Evolutionary conservation across 1,140 invertebrate genomes (phyloP).

Genomic region (Psilanteris sp.): DNA sequence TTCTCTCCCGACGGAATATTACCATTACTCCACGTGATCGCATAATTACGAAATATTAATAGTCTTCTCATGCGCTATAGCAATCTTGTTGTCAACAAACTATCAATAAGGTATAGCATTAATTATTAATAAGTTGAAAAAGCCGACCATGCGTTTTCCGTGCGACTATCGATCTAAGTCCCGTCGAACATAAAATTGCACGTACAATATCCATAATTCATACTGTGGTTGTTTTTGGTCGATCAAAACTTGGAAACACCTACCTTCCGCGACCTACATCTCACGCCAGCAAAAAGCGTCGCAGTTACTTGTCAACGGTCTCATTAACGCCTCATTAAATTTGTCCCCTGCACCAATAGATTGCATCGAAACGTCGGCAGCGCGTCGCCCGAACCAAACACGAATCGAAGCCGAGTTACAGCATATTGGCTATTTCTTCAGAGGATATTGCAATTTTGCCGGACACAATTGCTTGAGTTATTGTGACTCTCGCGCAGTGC

Average conservation of each 20-base stretch:
- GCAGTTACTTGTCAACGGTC: slow-evolving; percentile 3
- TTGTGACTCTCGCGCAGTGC: slow-evolving; percentile 31
- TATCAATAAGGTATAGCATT: slow-evolving; percentile 28
- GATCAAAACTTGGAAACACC: background rate
- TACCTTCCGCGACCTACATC: slow-evolving; percentile 5
- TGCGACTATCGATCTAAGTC: slow-evolving; percentile 13
- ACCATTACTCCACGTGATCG: too few species aligned
- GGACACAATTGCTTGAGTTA: slow-evolving; percentile 12
- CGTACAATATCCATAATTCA: slow-evolving; percentile 27
- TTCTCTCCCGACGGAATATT: too few species aligned
- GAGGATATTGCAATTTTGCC: slow-evolving; percentile 37
- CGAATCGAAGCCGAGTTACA: slow-evolving; percentile 15
- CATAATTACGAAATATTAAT: too few species aligned
- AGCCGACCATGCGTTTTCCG: slow-evolving; percentile 13
- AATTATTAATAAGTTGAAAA: slow-evolving; percentile 33
- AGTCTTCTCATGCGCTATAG: slow-evolving; percentile 10
- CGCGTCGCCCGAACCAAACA: slow-evolving; percentile 6
- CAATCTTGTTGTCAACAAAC: slow-evolving; percentile 21
- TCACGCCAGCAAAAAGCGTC: background rate
- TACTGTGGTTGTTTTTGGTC: slow-evolving; percentile 1
- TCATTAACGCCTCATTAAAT: slow-evolving; percentile 14
- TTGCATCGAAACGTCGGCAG: background rate
- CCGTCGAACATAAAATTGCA: background rate
- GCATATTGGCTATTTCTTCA: slow-evolving; percentile 38
- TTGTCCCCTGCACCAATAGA: slow-evolving; percentile 7